Percentiles rank a stretch among this genome's conserved stretches.
Conservation (phyloP, 2,797 vertebrate genomes). For the Enteromius mattozi region DNA sequence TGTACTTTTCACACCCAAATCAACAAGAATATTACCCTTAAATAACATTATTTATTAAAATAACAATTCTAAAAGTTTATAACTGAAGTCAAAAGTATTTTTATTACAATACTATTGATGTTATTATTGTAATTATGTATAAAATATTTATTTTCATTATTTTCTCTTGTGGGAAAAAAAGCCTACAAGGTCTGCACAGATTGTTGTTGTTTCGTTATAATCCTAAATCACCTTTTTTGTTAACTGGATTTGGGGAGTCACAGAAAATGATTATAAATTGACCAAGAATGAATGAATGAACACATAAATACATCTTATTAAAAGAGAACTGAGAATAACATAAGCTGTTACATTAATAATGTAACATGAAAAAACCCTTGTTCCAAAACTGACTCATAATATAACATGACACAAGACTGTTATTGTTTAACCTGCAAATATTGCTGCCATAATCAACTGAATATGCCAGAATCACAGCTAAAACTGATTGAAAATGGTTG, state of each 20-base stretch:
- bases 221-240: background rate
- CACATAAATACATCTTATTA: background rate
- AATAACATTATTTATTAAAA: no score
- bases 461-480: background rate
- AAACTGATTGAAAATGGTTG: constrained; percentile 45
- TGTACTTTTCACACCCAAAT: background rate
- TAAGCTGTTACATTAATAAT: background rate
- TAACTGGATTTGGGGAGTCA: background rate
- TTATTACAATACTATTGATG: background rate
- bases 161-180: background rate
- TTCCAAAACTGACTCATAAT: background rate
- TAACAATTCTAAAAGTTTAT: no score
- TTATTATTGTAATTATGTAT: background rate
- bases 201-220: background rate
- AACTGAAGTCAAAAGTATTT: background rate
- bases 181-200: background rate
- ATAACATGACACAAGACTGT: background rate
- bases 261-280: background rate
- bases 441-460: constrained; percentile 3
- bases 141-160: background rate
- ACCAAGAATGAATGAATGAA: background rate
- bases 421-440: background rate
- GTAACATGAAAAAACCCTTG: background rate
- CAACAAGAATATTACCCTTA: no score
- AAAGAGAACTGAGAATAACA: background rate